These are phyloP conservation scores for Brassicogethes aeneus DNA, from an alignment of 2,888 invertebrate species.

Conservation along the genomic window DNA sequence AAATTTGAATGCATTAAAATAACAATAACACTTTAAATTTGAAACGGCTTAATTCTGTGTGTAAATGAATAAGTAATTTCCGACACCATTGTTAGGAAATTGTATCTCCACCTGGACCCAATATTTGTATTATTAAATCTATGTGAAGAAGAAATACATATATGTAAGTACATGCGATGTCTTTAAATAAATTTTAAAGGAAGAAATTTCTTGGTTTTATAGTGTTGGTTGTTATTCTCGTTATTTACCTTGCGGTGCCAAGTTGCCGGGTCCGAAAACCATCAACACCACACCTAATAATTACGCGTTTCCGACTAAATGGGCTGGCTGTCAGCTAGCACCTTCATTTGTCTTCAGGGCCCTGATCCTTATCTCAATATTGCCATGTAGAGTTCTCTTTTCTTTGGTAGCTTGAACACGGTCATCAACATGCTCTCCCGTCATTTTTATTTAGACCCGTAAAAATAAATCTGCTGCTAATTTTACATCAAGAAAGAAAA, in stretches of 20 bases:
- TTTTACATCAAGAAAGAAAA: constrained; percentile 14
- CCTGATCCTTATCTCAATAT: constrained; percentile 40
- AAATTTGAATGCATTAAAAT: neutral
- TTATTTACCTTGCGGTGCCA: constrained; percentile 34
- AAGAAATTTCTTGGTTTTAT: too few species aligned
- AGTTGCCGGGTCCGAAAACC: constrained; percentile 19
- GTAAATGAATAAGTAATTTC: neutral
- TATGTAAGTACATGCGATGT: too few species aligned
- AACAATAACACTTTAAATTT: neutral
- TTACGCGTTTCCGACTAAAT: constrained; percentile 45
- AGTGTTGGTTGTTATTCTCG: constrained; percentile 11
- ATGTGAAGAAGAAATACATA: too few species aligned
- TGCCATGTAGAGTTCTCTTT: constrained; percentile 12
- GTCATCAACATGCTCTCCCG: constrained; percentile 27
- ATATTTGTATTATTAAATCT: too few species aligned
- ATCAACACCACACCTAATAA: constrained; percentile 41
- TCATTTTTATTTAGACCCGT: constrained; percentile 30
- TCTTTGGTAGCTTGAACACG: constrained; percentile 20
- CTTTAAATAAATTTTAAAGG: too few species aligned
- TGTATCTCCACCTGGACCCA: too few species aligned
- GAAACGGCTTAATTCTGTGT: neutral
- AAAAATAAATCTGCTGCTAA: constrained; percentile 31
- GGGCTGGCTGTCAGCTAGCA: constrained; percentile 43
- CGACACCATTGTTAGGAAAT: neutral
- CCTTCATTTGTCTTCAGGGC: constrained; percentile 43